phyloP scores from a whole-genome alignment of 2,888 invertebrate species.

The Idaea dimidiata region DNA sequence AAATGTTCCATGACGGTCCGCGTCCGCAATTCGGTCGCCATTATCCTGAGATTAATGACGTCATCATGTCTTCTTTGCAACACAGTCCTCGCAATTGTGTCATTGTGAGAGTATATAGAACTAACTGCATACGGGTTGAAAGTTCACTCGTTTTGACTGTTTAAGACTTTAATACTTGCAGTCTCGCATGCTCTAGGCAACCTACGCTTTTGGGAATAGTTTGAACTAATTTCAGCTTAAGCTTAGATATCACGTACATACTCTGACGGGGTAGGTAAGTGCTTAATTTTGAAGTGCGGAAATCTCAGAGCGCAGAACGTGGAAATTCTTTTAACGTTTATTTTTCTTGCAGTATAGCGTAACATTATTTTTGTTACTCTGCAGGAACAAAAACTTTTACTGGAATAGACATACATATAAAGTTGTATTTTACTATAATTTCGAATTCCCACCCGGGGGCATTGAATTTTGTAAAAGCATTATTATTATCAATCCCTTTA shows the following conservation, averaged over 20 bases:
- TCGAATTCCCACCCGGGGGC: too few species aligned
- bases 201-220: neutral
- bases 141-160: neutral
- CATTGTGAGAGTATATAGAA: neutral
- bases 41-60: constrained; percentile 72
- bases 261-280: neutral
- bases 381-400: neutral
- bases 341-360: neutral
- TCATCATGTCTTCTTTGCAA: constrained; percentile 59
- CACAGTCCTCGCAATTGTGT: constrained; percentile 42
- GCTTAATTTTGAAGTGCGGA: neutral
- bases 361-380: neutral
- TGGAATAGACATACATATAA: too few species aligned
- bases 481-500: neutral
- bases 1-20: constrained; percentile 62
- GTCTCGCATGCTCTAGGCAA: neutral
- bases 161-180: neutral
- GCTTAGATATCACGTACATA: neutral
- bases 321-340: neutral
- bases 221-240: neutral
- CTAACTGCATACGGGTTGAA: neutral
- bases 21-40: constrained; percentile 56
- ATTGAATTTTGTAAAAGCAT: too few species aligned
- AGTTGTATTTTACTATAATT: too few species aligned
- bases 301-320: neutral